These are phyloP conservation scores for Dysmachus trigonus DNA, from an alignment of 2,888 invertebrate species.

Conservation along the genomic window DNA sequence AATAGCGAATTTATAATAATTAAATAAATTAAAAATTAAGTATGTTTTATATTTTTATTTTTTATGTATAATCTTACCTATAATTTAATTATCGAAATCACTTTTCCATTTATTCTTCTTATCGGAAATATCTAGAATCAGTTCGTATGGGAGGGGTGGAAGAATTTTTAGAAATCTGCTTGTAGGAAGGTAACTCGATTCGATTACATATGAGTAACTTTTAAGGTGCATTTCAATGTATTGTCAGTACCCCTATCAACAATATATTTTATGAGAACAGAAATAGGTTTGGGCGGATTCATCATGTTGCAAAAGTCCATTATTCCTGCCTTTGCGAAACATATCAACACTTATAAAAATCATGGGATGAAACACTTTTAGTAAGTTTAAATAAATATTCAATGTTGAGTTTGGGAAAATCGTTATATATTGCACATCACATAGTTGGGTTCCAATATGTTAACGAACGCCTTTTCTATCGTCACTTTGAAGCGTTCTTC, in stretches of 20 bases:
- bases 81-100: not conserved
- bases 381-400: not conserved
- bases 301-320: not conserved
- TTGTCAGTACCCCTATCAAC: not conserved
- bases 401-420: not conserved
- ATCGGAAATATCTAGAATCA: not conserved
- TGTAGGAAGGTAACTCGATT: not conserved
- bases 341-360: not conserved
- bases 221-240: not conserved
- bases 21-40: too few relatives aligned
- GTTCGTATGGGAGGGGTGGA: not conserved
- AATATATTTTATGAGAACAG: not conserved
- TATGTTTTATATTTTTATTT: too few relatives aligned
- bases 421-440: not conserved
- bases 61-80: too few relatives aligned
- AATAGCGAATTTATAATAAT: too few relatives aligned
- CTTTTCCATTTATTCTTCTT: not conserved
- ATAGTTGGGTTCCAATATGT: not conserved
- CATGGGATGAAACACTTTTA: not conserved
- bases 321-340: not conserved
- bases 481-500: not conserved
- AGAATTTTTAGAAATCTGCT: not conserved
- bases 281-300: not conserved
- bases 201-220: not conserved
- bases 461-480: not conserved